Evolutionary conservation across 2,888 invertebrate species (phyloP), one percentile per base, ranked within the genome.

Genomic region (Coronaproctus castanopsis): DNA sequence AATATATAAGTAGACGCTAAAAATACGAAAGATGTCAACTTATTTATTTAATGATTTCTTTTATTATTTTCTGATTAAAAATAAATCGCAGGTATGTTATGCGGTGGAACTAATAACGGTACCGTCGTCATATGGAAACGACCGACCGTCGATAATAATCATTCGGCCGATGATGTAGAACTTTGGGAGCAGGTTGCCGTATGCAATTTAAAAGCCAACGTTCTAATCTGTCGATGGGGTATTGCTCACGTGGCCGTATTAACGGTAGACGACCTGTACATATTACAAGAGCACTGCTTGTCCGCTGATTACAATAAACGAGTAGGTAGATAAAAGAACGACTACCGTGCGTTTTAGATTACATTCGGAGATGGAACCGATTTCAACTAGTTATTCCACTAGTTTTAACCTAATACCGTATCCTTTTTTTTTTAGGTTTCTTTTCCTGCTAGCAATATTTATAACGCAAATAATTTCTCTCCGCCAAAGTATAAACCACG

Each of bases 101-200:
- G 89, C 66, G 91, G 85, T 64, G 92, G 92, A 21, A 93, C 93
- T 21, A 89, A 88, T 68, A 79, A 85, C 67, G 95, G 95, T 1
- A 83, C 86, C 66, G 77, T 96, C 52, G 87, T 89, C 65, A 81
- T 93, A 64, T 96, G 95, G 95, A 80, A 69, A 3, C 77, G 71
- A 68, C 14, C 14, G 5, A n/a, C n/a, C n/a, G n/a, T n/a, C n/a
- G n/a, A n/a, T n/a, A n/a, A n/a, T n/a, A 71, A 71, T 63, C 58
- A 65, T 67, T 58, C 58, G 10, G 60, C 60, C 3, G 63, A 67
- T 3, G 64, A 63, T 55, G 61, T 66, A 0, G 83, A 83, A 66
- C 77, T 78, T 64, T 95, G 92, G 92, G 83, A 83, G 67, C 74
- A 88, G 63, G 76, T 83, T 69, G 81, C 83, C 70, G 75, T 84